phyloP scores from a whole-genome alignment of 1,140 invertebrate genomes.

The Ctenoplectra terminalis region DNA sequence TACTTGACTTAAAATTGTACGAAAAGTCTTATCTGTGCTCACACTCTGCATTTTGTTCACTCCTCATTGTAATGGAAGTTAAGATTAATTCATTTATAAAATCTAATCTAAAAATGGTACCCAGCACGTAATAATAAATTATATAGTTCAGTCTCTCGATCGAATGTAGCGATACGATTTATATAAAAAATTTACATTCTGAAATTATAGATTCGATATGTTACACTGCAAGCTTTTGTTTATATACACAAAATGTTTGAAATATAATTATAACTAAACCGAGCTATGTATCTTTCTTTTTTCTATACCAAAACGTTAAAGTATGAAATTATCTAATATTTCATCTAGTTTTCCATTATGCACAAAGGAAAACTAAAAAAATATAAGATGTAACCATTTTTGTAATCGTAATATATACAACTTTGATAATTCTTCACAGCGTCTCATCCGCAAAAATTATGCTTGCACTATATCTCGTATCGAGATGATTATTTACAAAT shows the following conservation, averaged over 20 bases:
- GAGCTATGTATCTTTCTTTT: not conserved
- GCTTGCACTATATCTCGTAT: conserved; percentile 21
- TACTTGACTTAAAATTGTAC: conserved; percentile 60
- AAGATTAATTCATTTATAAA: conserved; percentile 44
- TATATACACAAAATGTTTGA: conserved; percentile 25
- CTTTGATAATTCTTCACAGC: conserved; percentile 6
- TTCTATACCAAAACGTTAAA: not conserved
- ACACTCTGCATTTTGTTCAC: not conserved
- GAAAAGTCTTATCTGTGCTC: conserved; percentile 20
- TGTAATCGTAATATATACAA: conserved; percentile 46
- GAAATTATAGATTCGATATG: conserved; percentile 24
- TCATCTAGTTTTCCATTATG: not conserved
- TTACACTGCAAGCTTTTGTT: conserved; percentile 2
- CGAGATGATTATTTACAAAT: conserved; percentile 59
- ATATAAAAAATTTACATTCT: conserved; percentile 31
- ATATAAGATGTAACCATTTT: conserved; percentile 37
- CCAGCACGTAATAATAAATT: conserved; percentile 57
- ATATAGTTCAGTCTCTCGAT: conserved; percentile 60
- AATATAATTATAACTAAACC: conserved; percentile 1
- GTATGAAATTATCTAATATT: not conserved
- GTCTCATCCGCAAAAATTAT: not conserved
- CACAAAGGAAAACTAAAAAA: conserved; percentile 43
- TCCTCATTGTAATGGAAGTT: conserved; percentile 22
- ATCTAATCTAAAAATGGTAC: conserved; percentile 48
- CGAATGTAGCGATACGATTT: conserved; percentile 35